These are phyloP conservation scores for Danionella cerebrum DNA, from an alignment of 2,113 vertebrate genomes.

Conservation along the genomic window DNA sequence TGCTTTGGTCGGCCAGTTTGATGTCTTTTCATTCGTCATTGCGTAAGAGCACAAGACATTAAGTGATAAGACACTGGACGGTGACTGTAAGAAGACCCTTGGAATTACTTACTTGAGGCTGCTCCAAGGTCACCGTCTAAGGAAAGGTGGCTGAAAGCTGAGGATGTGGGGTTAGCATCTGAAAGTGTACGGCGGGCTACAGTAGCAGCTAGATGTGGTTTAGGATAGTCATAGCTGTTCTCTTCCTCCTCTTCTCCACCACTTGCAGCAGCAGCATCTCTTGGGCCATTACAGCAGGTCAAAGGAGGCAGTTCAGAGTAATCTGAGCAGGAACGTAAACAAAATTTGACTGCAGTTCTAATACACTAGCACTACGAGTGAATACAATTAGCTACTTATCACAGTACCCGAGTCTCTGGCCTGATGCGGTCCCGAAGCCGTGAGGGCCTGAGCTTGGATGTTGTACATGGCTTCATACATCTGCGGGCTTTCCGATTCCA, in stretches of 20 bases:
- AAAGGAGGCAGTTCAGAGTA: conserved; percentile 66
- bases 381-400: neutral
- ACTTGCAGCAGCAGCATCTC: conserved; percentile 19
- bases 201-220: conserved; percentile 61
- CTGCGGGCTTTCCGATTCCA: conserved; percentile 67
- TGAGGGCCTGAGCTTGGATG: conserved; percentile 72
- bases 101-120: conserved; percentile 44
- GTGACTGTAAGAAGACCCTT: neutral
- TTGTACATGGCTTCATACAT: conserved; percentile 92
- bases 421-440: conserved; percentile 48
- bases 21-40: too few species aligned
- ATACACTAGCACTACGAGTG: neutral
- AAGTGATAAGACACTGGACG: too few species aligned
- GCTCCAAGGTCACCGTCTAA: conserved; percentile 65
- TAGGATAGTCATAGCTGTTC: conserved; percentile 82
- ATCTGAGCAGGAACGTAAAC: conserved; percentile 41
- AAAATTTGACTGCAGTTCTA: neutral
- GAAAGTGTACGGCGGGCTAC: conserved; percentile 77
- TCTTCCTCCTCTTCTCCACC: conserved; percentile 70
- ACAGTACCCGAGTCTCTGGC: conserved; percentile 72
- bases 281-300: conserved; percentile 53
- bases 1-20: too few species aligned
- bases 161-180: conserved; percentile 74
- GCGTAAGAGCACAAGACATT: too few species aligned
- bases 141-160: conserved; percentile 73